These are phyloP conservation scores for Phyllotreta cruciferae DNA, from an alignment of 2,888 invertebrate genomes.

Conservation along the genomic window DNA sequence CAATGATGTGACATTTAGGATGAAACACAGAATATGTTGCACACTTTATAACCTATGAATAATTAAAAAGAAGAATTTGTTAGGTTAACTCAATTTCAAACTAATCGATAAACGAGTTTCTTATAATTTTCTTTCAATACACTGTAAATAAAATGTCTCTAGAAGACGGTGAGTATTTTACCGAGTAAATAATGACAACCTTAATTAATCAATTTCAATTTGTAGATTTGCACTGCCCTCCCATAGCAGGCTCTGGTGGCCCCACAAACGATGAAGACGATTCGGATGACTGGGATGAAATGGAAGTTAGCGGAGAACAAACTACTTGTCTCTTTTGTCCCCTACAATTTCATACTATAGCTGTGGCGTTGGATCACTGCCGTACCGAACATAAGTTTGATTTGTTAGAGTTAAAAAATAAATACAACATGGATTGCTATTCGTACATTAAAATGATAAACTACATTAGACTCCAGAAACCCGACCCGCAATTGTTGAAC, in stretches of 20 bases:
- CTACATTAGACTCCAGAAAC: conserved; percentile 73
- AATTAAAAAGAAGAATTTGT: too few relatives aligned
- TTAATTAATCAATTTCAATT: too few relatives aligned
- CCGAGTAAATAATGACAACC: too few relatives aligned
- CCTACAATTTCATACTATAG: conserved; percentile 66
- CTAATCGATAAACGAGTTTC: too few relatives aligned
- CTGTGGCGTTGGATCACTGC: conserved; percentile 73
- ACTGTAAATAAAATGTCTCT: too few relatives aligned
- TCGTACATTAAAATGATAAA: conserved; percentile 83
- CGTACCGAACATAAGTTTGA: conserved; percentile 71
- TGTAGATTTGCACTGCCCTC: conserved; percentile 14
- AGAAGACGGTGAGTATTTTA: too few relatives aligned
- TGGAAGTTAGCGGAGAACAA: conserved; percentile 60
- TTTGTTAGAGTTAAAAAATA: conserved; percentile 69
- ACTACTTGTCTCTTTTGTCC: conserved; percentile 78
- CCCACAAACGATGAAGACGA: conserved; percentile 52
- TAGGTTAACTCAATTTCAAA: too few relatives aligned
- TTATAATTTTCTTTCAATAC: too few relatives aligned
- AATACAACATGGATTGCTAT: conserved; percentile 81
- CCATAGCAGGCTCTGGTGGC: conserved; percentile 27
- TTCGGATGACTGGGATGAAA: conserved; percentile 66
- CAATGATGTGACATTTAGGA: too few relatives aligned
- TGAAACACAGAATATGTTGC: too few relatives aligned
- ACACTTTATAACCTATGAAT: too few relatives aligned
- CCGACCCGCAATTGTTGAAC: conserved; percentile 64